Conservation (phyloP, 2,113 vertebrate species). For the Ammodytes dubius region DNA sequence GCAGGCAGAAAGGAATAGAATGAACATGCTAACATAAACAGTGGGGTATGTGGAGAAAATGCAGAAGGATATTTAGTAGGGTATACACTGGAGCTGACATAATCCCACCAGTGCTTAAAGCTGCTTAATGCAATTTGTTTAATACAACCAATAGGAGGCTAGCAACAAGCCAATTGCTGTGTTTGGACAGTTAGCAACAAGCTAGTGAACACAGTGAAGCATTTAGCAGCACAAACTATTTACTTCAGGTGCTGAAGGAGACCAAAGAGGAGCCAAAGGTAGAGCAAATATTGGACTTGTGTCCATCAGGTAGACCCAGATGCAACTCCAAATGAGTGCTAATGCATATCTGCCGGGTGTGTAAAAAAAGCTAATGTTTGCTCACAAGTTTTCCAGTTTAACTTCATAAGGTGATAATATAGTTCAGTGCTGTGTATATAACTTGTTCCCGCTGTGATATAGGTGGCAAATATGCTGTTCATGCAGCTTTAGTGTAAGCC, state of each 20-base stretch:
- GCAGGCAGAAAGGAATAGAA: neutral
- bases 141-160: too few species aligned
- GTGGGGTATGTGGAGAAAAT: neutral
- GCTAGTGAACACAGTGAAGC: too few species aligned
- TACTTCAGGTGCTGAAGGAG: neutral
- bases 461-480: neutral
- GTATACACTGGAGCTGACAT: too few species aligned
- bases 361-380: neutral
- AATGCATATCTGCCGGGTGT: neutral
- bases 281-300: constrained; percentile 7
- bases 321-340: neutral
- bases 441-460: neutral
- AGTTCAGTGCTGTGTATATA: neutral
- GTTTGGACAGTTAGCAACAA: too few species aligned
- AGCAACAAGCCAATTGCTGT: neutral
- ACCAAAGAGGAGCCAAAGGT: neutral
- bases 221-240: too few species aligned
- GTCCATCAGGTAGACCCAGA: neutral
- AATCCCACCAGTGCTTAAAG: too few species aligned
- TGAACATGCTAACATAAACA: neutral
- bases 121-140: too few species aligned
- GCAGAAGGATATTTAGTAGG: neutral
- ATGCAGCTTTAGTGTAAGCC: neutral
- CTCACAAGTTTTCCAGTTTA: neutral
- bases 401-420: neutral